A percentile compares a stretch with the other conserved stretches of the same genome.
These are phyloP conservation scores for Drosophila punjabiensis DNA, from an alignment of 1,140 invertebrate species.

Conservation along the genomic window DNA sequence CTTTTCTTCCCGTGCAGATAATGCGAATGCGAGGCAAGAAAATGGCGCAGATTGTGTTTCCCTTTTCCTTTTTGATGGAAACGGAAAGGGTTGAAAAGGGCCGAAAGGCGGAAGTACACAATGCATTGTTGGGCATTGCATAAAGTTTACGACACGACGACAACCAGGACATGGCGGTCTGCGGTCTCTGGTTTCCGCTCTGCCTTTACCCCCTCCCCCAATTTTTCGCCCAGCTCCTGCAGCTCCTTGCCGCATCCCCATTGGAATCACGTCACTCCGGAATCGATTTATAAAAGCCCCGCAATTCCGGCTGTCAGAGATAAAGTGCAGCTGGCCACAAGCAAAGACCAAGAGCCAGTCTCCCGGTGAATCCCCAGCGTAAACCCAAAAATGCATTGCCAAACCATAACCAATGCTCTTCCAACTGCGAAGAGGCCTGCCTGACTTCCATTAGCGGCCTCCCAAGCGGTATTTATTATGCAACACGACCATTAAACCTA, in stretches of 20 bases:
- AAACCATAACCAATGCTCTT: constrained; percentile 6
- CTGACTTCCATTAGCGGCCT: constrained; percentile 52
- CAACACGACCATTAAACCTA: constrained; percentile 33
- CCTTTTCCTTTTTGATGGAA: neutral
- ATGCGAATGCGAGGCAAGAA: constrained; percentile 64
- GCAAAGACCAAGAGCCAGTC: neutral
- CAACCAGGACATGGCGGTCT: constrained; percentile 45
- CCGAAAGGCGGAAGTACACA: constrained; percentile 22
- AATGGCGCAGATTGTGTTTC: constrained; percentile 70
- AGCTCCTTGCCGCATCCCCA: neutral
- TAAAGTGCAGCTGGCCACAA: constrained; percentile 32
- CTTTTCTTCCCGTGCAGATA: constrained; percentile 45
- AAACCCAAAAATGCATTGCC: constrained; percentile 44
- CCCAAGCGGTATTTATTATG: constrained; percentile 44
- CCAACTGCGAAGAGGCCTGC: constrained; percentile 2
- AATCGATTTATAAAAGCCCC: constrained; percentile 61
- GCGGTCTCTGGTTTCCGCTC: constrained; percentile 29
- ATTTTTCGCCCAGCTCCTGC: neutral
- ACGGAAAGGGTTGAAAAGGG: constrained; percentile 1
- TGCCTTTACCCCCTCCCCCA: neutral
- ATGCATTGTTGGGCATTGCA: constrained; percentile 60
- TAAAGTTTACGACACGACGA: constrained; percentile 55
- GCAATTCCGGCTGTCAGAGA: constrained; percentile 41
- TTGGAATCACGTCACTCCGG: constrained; percentile 48
- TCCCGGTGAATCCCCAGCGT: constrained; percentile 1